These are phyloP conservation scores for Amiota communis DNA, from an alignment of 2,888 invertebrate genomes.

Conservation along the genomic window DNA sequence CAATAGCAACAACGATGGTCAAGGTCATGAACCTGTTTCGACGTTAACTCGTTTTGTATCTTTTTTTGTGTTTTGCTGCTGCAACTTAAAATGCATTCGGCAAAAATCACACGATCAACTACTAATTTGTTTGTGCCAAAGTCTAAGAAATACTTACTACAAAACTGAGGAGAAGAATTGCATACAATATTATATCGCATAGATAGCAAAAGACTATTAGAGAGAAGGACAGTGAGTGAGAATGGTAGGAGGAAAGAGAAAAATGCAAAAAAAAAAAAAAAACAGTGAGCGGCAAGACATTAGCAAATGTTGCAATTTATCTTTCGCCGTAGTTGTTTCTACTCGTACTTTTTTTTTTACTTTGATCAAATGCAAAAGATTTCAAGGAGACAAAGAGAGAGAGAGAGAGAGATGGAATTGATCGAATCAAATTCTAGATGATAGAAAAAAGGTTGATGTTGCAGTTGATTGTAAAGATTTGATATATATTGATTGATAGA, in stretches of 20 bases:
- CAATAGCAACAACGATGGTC: constrained; percentile 5
- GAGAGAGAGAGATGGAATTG: no score
- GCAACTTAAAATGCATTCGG: background rate
- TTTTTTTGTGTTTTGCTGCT: background rate
- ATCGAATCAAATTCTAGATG: no score
- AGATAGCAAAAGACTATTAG: no score
- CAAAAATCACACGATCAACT: constrained; percentile 16
- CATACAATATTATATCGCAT: no score
- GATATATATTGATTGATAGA: no score
- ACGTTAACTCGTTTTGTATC: constrained; percentile 14
- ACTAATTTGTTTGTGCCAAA: constrained; percentile 5
- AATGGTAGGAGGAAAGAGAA: background rate
- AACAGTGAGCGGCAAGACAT: background rate
- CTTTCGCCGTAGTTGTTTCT: background rate
- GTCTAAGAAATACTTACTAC: background rate
- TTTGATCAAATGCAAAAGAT: no score
- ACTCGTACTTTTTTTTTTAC: no score
- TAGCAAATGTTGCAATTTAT: constrained; percentile 17
- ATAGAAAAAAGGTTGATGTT: no score
- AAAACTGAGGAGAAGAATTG: no score
- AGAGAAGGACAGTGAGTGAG: background rate
- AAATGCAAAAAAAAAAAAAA: no score
- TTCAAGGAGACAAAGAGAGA: no score
- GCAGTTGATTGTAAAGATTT: no score
- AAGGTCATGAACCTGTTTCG: constrained; percentile 28